A percentile compares a stretch with the other conserved stretches of the same genome.
Conservation (phyloP, 1,140 invertebrate species). For the Batillaria attramentaria region DNA sequence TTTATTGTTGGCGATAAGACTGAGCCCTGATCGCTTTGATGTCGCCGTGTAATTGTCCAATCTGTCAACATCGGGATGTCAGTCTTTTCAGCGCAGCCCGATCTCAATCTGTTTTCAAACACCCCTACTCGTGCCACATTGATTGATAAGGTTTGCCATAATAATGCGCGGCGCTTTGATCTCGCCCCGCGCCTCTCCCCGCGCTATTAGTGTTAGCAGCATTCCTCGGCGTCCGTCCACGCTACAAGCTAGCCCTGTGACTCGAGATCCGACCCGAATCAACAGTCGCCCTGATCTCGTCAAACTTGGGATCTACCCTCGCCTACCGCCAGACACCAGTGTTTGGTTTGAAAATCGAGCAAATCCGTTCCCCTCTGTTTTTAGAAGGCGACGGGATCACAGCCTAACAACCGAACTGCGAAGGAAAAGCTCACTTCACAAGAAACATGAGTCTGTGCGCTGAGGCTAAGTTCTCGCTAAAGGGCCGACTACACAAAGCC, state of each 20-base stretch:
- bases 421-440: neutral
- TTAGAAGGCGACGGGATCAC: constrained; percentile 32
- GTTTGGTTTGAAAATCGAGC: constrained; percentile 22
- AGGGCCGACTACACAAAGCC: constrained; percentile 20
- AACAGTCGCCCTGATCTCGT: no score
- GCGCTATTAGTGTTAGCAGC: constrained; percentile 6
- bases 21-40: constrained; percentile 51
- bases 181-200: constrained; percentile 21
- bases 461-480: neutral
- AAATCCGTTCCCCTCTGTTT: constrained; percentile 5
- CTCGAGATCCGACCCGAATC: constrained; percentile 12
- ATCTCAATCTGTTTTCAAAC: constrained; percentile 66
- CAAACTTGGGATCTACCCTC: no score
- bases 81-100: constrained; percentile 60
- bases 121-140: constrained; percentile 59
- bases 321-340: neutral
- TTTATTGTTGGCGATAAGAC: constrained; percentile 43
- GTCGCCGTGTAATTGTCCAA: constrained; percentile 55
- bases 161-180: constrained; percentile 53
- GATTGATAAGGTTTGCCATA: constrained; percentile 60
- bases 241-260: neutral
- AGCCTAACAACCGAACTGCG: neutral
- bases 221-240: constrained; percentile 18
- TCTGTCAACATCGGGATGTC: constrained; percentile 58
- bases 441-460: neutral